Evolutionary conservation across 2,797 vertebrate genomes (phyloP).

Genomic region (Sciurus vulgaris): DNA sequence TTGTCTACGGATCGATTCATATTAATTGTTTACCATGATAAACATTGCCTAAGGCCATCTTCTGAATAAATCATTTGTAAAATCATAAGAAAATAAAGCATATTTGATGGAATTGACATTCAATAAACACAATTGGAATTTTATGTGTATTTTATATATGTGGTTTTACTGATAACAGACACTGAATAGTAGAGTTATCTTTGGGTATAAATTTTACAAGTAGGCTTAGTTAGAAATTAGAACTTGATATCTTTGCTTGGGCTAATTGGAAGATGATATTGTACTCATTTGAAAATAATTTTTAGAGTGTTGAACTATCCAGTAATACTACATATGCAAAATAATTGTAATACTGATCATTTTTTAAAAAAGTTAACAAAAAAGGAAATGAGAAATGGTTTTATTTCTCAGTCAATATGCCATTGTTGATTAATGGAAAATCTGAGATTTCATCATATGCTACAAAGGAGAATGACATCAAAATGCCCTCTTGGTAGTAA

Average conservation of each 20-base stretch:
- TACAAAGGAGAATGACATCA: constrained; percentile 81
- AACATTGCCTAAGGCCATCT: constrained; percentile 77
- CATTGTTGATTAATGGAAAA: constrained; percentile 82
- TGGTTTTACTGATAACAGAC: constrained; percentile 83
- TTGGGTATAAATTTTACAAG: constrained; percentile 72
- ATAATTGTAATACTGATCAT: constrained; percentile 77
- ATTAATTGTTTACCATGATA: constrained; percentile 85
- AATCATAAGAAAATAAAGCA: constrained; percentile 83
- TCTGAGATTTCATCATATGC: constrained; percentile 52
- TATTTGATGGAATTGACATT: constrained; percentile 84
- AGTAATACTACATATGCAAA: constrained; percentile 73
- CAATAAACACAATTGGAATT: constrained; percentile 86
- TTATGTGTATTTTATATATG: constrained; percentile 84
- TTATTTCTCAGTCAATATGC: constrained; percentile 80
- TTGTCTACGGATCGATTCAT: constrained; percentile 83
- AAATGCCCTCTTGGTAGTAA: constrained; percentile 78
- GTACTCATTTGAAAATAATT: constrained; percentile 44
- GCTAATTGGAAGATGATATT: not conserved
- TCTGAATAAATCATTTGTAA: constrained; percentile 87
- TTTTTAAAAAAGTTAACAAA: constrained; percentile 63
- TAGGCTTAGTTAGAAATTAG: constrained; percentile 76
- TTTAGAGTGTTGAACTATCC: constrained; percentile 20
- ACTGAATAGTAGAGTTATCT: constrained; percentile 84
- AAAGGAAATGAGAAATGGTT: constrained; percentile 69
- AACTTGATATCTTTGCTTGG: not conserved